A percentile compares a stretch with the other conserved stretches of the same genome.
These are phyloP conservation scores for Anagyrus pseudococci DNA, from an alignment of 2,888 invertebrate species.

Conservation along the genomic window DNA sequence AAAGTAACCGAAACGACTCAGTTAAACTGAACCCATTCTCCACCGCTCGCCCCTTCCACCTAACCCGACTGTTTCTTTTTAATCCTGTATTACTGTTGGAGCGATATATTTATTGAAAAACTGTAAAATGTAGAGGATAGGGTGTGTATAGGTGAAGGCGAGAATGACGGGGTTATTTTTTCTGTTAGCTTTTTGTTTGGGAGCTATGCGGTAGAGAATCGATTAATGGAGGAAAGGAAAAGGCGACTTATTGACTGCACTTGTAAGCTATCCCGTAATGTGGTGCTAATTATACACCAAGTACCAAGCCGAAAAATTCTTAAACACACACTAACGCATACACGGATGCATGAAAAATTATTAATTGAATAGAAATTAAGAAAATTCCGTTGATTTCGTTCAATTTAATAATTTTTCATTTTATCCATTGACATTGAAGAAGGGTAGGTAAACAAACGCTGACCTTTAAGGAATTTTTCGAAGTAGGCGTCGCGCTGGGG, in stretches of 20 bases:
- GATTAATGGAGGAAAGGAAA: neutral
- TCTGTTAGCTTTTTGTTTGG: conserved; percentile 9
- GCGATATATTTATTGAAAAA: conserved; percentile 30
- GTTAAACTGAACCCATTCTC: conserved; percentile 13
- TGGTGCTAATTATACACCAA: conserved; percentile 16
- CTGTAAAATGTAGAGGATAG: conserved; percentile 1
- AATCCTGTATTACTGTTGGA: conserved; percentile 2
- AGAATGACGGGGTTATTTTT: conserved; percentile 24
- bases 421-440: too few species aligned
- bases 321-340: too few species aligned
- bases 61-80: neutral
- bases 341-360: too few species aligned
- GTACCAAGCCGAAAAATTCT: too few species aligned
- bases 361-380: too few species aligned
- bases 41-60: neutral
- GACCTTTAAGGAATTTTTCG: too few species aligned
- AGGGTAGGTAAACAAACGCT: too few species aligned
- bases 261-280: conserved; percentile 27
- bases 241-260: conserved; percentile 12
- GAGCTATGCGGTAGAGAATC: neutral
- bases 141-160: neutral
- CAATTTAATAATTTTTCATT: too few species aligned
- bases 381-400: too few species aligned
- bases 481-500: too few species aligned
- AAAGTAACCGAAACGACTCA: conserved; percentile 30